Evolutionary conservation across 2,888 invertebrate species (phyloP), one percentile per base, ranked within the genome.

Genomic region (Drosophila yooni): DNA sequence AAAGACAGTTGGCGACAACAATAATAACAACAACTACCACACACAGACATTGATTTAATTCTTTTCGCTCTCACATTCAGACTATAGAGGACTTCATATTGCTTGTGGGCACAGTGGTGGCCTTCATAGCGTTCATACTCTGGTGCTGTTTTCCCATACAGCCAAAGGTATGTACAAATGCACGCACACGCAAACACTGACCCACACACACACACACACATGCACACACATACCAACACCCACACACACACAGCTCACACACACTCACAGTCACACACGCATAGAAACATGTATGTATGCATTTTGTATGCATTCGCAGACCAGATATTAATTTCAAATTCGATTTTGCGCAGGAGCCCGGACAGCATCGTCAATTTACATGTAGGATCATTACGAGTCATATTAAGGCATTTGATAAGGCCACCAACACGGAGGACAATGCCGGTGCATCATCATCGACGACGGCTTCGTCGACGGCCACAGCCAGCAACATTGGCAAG

Each of bases 111-210:
- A 95, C 95, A 36, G 86, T 95, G 78, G 95, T 95, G 68, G 95
- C 95, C 56, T 95, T 95, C 88, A 94, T 95, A 71, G 95, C 95
- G 33, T 95, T 95, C 88, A 94, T 95, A 69, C 91, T 95, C 34
- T 95, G 95, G 95, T 95, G 95, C 89, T 95, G 95, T 89, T 95
- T 95, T 91, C 95, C 95, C 65, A 93, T 94, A 76, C 94, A 94
- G 73, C 94, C 94, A 58, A 94, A 94, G 91, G 94, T 93, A 76
- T 59, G 70, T 75, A 46, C 0, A 33, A 59, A 60, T n/a, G 11
- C 33, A 59, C 62, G 65, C 57, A 51, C 31, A 46, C 50, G 51
- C 31, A 43, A 53, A 50, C 25, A 38, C 40, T 25, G 29, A 33
- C 21, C 25, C 25, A n/a, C 36, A 31, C 40, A 40, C 27, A 60